Evolutionary conservation across 2,888 invertebrate genomes (phyloP).

Genomic region (Drosophila pegasa): DNA sequence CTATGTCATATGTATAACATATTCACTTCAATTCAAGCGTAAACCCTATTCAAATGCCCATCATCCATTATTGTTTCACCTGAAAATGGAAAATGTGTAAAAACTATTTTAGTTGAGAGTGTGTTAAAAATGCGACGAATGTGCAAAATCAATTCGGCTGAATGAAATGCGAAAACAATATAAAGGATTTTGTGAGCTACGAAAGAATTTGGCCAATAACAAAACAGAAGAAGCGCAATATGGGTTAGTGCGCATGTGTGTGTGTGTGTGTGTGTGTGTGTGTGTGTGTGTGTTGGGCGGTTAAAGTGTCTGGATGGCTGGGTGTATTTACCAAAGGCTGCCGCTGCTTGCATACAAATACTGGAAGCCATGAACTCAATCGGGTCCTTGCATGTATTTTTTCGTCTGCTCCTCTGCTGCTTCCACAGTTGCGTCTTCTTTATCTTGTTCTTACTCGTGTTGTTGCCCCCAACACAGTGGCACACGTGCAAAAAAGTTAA

Average conservation of each 20-base stretch:
- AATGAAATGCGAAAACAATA: slow-evolving; percentile 63
- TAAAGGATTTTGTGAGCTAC: slow-evolving; percentile 57
- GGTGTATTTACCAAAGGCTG: slow-evolving; percentile 35
- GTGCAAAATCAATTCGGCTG: slow-evolving; percentile 24
- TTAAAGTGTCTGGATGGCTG: slow-evolving; percentile 7
- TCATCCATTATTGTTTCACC: not conserved
- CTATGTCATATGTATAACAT: too few species aligned
- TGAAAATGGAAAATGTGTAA: not conserved
- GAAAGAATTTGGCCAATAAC: slow-evolving; percentile 48
- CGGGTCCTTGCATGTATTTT: slow-evolving; percentile 13
- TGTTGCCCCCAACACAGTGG: slow-evolving; percentile 40
- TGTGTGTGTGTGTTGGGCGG: not conserved
- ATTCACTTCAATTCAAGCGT: too few species aligned
- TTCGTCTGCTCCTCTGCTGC: not conserved
- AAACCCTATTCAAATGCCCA: not conserved
- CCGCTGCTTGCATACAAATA: slow-evolving; percentile 51
- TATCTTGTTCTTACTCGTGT: slow-evolving; percentile 2
- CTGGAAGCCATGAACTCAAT: slow-evolving; percentile 16
- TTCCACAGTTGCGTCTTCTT: slow-evolving; percentile 3
- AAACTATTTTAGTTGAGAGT: slow-evolving; percentile 4
- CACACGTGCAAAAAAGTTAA: slow-evolving; percentile 78
- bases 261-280: slow-evolving; percentile 1
- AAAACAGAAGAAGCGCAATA: slow-evolving; percentile 28
- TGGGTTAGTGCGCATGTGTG: slow-evolving; percentile 20
- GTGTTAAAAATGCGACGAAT: slow-evolving; percentile 22